These are phyloP conservation scores for Conopomorpha cramerella DNA, from an alignment of 1,140 invertebrate genomes.

Conservation along the genomic window DNA sequence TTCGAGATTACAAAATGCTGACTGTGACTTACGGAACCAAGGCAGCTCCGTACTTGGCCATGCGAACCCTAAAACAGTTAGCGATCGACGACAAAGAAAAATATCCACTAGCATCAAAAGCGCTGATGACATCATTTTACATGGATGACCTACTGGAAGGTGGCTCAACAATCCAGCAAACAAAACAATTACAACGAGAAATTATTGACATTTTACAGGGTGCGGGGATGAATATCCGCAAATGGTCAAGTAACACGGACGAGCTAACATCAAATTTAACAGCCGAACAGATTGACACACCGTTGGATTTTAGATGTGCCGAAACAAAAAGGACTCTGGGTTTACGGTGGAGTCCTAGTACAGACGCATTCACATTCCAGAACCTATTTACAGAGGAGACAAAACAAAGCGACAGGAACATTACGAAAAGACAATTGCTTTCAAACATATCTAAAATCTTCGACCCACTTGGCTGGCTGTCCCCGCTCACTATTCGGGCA, in stretches of 20 bases:
- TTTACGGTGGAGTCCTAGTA: slow-evolving; percentile 4
- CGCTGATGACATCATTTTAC: too few relatives aligned
- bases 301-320: not conserved
- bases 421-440: not conserved
- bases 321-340: slow-evolving; percentile 5
- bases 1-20: not conserved
- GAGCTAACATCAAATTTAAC: not conserved
- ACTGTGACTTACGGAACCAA: slow-evolving; percentile 1
- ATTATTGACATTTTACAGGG: not conserved
- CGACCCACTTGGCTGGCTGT: too few relatives aligned
- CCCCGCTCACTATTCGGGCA: too few relatives aligned
- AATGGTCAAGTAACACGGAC: too few relatives aligned
- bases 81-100: not conserved
- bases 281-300: not conserved
- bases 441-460: slow-evolving; percentile 2
- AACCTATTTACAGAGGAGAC: not conserved
- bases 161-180: too few relatives aligned
- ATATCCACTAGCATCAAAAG: too few relatives aligned
- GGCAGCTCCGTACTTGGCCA: not conserved
- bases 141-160: too few relatives aligned
- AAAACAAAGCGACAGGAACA: not conserved
- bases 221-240: not conserved
- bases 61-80: not conserved
- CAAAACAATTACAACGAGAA: not conserved
- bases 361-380: slow-evolving; percentile 7